Evolutionary conservation across 1,140 invertebrate genomes (phyloP).

Genomic region (Acarapis woodi): DNA sequence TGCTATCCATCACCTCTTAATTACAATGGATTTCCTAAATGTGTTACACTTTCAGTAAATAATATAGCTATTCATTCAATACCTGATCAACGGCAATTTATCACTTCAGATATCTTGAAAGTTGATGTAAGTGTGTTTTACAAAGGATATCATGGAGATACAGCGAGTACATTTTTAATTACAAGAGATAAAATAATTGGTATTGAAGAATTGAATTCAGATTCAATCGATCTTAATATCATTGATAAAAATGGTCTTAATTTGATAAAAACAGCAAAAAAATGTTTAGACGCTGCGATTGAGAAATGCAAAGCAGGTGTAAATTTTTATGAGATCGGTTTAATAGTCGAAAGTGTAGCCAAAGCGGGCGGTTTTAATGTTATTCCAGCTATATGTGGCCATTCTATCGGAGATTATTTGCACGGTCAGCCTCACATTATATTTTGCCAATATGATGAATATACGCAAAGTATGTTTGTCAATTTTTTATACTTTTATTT

Average conservation of each 20-base stretch:
- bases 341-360: slow-evolving; percentile 21
- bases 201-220: slow-evolving; percentile 40
- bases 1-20: slow-evolving; percentile 70
- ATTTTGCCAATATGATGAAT: slow-evolving; percentile 26
- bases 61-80: slow-evolving; percentile 85
- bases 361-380: slow-evolving; percentile 30
- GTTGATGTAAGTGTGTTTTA: slow-evolving; percentile 63
- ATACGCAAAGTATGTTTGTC: slow-evolving; percentile 2
- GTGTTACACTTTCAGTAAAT: slow-evolving; percentile 77
- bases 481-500: no score
- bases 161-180: slow-evolving; percentile 61
- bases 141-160: slow-evolving; percentile 71
- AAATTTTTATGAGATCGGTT: slow-evolving; percentile 41
- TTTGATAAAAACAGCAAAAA: slow-evolving; percentile 34
- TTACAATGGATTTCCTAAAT: slow-evolving; percentile 65
- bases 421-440: slow-evolving; percentile 68
- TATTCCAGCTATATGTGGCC: slow-evolving; percentile 50
- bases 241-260: slow-evolving; percentile 24
- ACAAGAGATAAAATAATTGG: no score
- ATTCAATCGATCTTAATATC: not conserved
- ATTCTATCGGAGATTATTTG: slow-evolving; percentile 73
- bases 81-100: slow-evolving; percentile 45
- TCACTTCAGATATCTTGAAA: slow-evolving; percentile 64
- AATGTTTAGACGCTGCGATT: slow-evolving; percentile 41
- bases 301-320: slow-evolving; percentile 39